Percentiles rank a stretch among this genome's conserved stretches.
Conservation (phyloP, 2,113 vertebrate genomes). For the Ptychochromis oligacanthus region DNA sequence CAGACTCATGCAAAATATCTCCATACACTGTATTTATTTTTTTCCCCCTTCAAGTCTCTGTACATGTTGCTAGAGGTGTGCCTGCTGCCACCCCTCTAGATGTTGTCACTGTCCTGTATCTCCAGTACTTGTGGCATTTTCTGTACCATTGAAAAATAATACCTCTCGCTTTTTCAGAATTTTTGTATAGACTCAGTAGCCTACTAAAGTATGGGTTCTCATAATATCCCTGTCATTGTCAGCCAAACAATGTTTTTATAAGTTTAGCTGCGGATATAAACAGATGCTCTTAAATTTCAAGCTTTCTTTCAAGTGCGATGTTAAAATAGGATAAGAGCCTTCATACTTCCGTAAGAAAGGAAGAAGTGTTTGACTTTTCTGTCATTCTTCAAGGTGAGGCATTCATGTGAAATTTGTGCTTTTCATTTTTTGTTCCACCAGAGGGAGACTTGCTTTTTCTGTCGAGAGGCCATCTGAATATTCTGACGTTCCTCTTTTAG, state of each 20-base stretch:
- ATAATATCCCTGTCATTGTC: neutral
- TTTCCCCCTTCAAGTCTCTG: neutral
- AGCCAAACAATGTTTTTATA: neutral
- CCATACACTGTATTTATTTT: neutral
- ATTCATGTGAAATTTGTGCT: conserved; percentile 17
- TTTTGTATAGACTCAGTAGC: too few relatives aligned
- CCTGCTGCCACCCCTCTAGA: neutral
- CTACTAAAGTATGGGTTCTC: neutral
- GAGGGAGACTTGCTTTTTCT: conserved; percentile 39
- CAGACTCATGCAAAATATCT: neutral
- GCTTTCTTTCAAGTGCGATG: neutral
- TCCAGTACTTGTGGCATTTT: neutral
- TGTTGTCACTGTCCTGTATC: neutral
- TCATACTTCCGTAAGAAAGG: neutral
- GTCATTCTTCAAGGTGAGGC: neutral
- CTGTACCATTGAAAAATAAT: neutral
- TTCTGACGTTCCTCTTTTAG: conserved; percentile 52
- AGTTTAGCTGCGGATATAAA: neutral
- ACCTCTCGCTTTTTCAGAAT: neutral
- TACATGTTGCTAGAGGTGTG: neutral
- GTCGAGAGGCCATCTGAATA: neutral
- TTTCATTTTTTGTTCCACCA: conserved; percentile 49
- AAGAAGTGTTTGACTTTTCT: neutral
- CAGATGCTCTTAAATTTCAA: neutral
- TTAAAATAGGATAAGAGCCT: neutral